These are phyloP conservation scores for Manacus vitellinus DNA, from an alignment of 2,113 vertebrate genomes.

Conservation along the genomic window DNA sequence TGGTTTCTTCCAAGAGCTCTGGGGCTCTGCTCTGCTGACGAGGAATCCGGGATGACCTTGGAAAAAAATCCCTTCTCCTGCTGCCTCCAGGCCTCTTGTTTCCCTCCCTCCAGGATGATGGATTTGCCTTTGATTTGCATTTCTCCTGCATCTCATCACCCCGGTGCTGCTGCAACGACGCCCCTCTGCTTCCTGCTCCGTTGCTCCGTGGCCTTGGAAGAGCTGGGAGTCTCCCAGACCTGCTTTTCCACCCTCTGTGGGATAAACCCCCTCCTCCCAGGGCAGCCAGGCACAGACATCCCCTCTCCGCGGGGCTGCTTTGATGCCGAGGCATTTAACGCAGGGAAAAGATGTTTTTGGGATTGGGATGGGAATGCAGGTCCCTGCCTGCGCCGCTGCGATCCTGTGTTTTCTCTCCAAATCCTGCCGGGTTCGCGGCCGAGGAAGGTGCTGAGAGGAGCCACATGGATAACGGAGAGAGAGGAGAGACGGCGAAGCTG, in stretches of 20 bases:
- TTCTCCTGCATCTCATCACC: background rate
- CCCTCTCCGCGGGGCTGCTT: fast-evolving
- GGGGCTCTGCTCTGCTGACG: background rate
- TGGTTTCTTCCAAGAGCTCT: background rate
- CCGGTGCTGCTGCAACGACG: background rate
- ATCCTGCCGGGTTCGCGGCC: background rate
- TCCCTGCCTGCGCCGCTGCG: fast-evolving
- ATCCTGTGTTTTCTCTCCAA: background rate
- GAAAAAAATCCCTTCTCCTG: background rate
- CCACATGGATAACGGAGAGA: background rate
- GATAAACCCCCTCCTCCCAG: fast-evolving
- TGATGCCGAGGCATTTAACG: background rate
- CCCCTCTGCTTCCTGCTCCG: background rate
- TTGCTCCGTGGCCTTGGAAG: too few relatives aligned
- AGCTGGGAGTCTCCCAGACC: background rate
- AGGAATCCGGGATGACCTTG: background rate
- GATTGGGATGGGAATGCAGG: fast-evolving
- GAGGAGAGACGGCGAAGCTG: background rate
- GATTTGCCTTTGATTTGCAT: background rate
- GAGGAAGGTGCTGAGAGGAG: background rate
- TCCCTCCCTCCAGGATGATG: background rate
- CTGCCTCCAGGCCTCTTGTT: background rate
- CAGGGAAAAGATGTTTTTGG: background rate
- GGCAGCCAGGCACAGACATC: background rate
- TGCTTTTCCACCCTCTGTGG: background rate